Percentiles rank a stretch among this genome's conserved stretches.
Evolutionary conservation across 1,140 invertebrate genomes (phyloP).

Genomic region (Heliconius hermathena): DNA sequence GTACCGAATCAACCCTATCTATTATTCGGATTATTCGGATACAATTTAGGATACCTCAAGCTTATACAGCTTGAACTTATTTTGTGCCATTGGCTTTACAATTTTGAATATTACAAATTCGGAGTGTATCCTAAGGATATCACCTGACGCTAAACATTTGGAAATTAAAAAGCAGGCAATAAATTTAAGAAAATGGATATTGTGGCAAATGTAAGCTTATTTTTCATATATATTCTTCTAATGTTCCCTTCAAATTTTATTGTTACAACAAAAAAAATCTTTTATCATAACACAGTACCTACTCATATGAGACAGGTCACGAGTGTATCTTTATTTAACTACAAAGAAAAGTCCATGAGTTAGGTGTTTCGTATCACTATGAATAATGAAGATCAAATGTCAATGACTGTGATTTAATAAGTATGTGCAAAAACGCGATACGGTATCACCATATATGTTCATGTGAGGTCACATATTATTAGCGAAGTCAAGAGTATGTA

Average conservation of each 20-base stretch:
- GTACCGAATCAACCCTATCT: constrained; percentile 84
- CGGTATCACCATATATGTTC: not conserved
- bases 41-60: constrained; percentile 75
- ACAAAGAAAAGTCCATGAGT: constrained; percentile 21
- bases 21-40: constrained; percentile 85
- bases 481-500: not conserved
- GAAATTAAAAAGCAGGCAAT: constrained; percentile 21
- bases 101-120: constrained; percentile 77
- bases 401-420: constrained; percentile 26
- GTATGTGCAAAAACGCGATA: not conserved
- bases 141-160: constrained; percentile 56
- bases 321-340: constrained; percentile 31
- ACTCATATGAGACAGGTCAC: constrained; percentile 22
- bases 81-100: constrained; percentile 73
- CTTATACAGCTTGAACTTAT: constrained; percentile 50
- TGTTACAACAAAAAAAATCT: not conserved
- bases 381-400: constrained; percentile 25
- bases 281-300: not conserved
- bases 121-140: constrained; percentile 76
- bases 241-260: not conserved
- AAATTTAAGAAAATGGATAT: constrained; percentile 77
- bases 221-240: not conserved
- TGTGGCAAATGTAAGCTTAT: constrained; percentile 81
- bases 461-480: constrained; percentile 8
- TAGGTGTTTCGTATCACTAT: constrained; percentile 20